These are phyloP conservation scores for Apamea monoglypha DNA, from an alignment of 2,888 invertebrate genomes.

Conservation along the genomic window DNA sequence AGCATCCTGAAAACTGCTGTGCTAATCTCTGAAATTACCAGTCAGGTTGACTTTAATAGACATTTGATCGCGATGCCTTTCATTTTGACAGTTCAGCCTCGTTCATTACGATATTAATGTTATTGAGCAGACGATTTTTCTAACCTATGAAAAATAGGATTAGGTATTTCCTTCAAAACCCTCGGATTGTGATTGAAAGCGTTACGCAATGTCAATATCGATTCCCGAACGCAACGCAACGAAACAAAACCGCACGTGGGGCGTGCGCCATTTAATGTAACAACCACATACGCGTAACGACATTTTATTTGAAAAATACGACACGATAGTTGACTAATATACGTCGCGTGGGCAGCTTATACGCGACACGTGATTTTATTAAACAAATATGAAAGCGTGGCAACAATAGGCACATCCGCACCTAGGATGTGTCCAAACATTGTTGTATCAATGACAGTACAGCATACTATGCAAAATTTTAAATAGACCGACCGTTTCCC, in stretches of 20 bases:
- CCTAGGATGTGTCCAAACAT: slow-evolving; percentile 30
- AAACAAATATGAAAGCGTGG: slow-evolving; percentile 43
- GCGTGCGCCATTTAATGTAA: background rate
- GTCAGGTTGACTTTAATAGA: no score
- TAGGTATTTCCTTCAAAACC: no score
- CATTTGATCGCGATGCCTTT: background rate
- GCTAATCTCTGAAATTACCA: no score
- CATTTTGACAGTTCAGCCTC: background rate
- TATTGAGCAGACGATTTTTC: background rate
- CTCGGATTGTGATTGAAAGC: background rate
- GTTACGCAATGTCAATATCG: background rate
- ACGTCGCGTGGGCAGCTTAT: slow-evolving; percentile 16
- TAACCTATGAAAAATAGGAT: background rate
- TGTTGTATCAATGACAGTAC: slow-evolving; percentile 8
- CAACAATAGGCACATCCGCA: slow-evolving; percentile 13
- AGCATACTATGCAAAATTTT: background rate
- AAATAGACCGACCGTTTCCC: background rate
- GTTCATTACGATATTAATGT: background rate
- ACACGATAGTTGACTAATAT: slow-evolving; percentile 26
- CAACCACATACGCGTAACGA: background rate
- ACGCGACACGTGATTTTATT: slow-evolving; percentile 19
- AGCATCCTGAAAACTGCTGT: no score
- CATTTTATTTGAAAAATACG: slow-evolving; percentile 38
- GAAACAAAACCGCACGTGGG: background rate
- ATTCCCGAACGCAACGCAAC: background rate